These are phyloP conservation scores for Aplocera efformata DNA, from an alignment of 2,888 invertebrate species.

Conservation along the genomic window DNA sequence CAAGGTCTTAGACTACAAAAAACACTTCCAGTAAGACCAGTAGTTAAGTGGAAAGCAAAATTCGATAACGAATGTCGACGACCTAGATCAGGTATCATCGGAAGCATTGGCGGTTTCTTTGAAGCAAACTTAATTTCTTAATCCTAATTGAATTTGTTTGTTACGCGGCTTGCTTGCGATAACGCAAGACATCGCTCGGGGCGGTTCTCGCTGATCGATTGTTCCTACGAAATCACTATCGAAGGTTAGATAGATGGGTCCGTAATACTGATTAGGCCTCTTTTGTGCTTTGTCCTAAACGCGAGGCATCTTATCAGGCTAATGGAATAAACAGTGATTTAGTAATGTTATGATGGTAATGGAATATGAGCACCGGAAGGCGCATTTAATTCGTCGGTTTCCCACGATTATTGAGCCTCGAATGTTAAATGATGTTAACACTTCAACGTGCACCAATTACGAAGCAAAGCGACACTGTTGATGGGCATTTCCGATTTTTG, in stretches of 20 bases:
- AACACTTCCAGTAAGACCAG: slow-evolving; percentile 35
- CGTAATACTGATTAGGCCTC: slow-evolving; percentile 48
- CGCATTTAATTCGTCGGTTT: slow-evolving; percentile 28
- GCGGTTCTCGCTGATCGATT: slow-evolving; percentile 52
- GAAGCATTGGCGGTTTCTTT: slow-evolving; percentile 63
- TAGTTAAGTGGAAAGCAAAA: slow-evolving; percentile 43
- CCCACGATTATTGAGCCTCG: slow-evolving; percentile 32
- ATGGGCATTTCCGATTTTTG: slow-evolving; percentile 41
- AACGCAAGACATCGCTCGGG: slow-evolving; percentile 50
- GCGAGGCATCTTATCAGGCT: slow-evolving; percentile 36
- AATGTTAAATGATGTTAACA: slow-evolving; percentile 30
- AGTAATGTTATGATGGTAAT: slow-evolving; percentile 16
- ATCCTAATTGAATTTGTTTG: slow-evolving; percentile 79
- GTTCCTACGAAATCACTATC: slow-evolving; percentile 45
- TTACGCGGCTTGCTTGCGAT: slow-evolving; percentile 55
- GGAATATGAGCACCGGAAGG: slow-evolving; percentile 23
- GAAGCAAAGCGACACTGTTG: slow-evolving; percentile 38
- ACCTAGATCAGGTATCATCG: slow-evolving; percentile 52
- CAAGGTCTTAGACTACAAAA: slow-evolving; percentile 11
- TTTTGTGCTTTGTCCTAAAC: slow-evolving; percentile 51
- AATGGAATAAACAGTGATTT: slow-evolving; percentile 23
- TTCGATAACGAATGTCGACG: slow-evolving; percentile 52
- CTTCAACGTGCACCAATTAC: slow-evolving; percentile 40
- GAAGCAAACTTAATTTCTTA: slow-evolving; percentile 69
- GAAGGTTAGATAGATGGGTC: slow-evolving; percentile 54